These are phyloP conservation scores for Arctocebus calabarensis DNA, from an alignment of 2,797 vertebrate genomes.

Conservation along the genomic window DNA sequence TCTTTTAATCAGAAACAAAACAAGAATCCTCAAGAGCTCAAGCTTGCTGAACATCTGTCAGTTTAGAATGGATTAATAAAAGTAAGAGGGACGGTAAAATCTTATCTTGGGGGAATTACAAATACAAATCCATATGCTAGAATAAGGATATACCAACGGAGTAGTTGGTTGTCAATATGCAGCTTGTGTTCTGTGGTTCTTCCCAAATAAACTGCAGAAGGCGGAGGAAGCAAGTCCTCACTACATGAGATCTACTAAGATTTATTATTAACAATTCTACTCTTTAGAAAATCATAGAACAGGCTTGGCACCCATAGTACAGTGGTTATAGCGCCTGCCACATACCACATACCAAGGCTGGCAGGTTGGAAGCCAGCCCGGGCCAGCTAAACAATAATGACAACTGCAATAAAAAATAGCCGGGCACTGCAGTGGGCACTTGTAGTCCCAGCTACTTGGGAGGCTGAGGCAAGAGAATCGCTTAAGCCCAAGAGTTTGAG, in stretches of 20 bases:
- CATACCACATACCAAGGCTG: too few species aligned
- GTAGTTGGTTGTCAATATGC: constrained; percentile 78
- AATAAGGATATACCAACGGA: constrained; percentile 76
- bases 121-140: constrained; percentile 83
- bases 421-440: too few species aligned
- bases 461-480: too few species aligned
- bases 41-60: constrained; percentile 87
- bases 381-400: too few species aligned
- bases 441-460: too few species aligned
- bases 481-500: too few species aligned
- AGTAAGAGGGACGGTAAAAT: constrained; percentile 85
- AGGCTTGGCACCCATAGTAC: not conserved
- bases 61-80: constrained; percentile 87
- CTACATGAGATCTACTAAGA: not conserved
- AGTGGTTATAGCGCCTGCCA: too few species aligned
- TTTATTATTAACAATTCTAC: not conserved
- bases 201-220: constrained; percentile 31
- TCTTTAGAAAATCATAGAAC: constrained; percentile 34
- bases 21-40: constrained; percentile 83
- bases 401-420: too few species aligned
- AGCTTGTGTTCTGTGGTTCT: constrained; percentile 72
- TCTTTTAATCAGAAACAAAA: constrained; percentile 88
- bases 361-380: too few species aligned
- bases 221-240: not conserved
- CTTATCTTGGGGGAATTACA: constrained; percentile 86